Evolutionary conservation across 1,140 invertebrate species (phyloP).

Genomic region (Bombus waltoni): DNA sequence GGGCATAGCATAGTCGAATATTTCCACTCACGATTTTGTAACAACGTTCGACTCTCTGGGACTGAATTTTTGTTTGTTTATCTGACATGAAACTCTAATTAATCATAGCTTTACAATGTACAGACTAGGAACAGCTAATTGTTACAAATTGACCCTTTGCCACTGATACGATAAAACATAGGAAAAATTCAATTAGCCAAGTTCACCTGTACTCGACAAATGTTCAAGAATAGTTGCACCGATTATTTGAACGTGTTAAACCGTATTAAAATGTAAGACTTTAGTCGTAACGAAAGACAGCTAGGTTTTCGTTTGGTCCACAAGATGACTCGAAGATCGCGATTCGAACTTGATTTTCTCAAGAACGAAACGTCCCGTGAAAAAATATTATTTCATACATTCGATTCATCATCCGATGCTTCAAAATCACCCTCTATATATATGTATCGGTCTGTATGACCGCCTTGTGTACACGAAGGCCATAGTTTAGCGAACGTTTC

Average conservation of each 20-base stretch:
- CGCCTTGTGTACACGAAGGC: slow-evolving; percentile 1
- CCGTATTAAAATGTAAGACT: too few relatives aligned
- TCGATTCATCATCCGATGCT: too few relatives aligned
- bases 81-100: too few relatives aligned
- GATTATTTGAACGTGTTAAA: too few relatives aligned
- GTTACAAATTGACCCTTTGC: not conserved
- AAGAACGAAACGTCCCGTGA: not conserved
- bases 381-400: not conserved
- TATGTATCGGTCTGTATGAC: not conserved
- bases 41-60: not conserved
- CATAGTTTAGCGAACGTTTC: slow-evolving; percentile 29
- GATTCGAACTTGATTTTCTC: too few relatives aligned
- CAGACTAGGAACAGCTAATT: too few relatives aligned
- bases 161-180: not conserved
- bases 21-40: not conserved
- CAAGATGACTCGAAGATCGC: too few relatives aligned
- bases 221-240: too few relatives aligned
- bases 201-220: not conserved
- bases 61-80: too few relatives aligned
- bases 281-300: too few relatives aligned
- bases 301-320: too few relatives aligned
- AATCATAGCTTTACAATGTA: too few relatives aligned
- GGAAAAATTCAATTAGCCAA: not conserved
- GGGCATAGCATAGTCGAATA: not conserved
- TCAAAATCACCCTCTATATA: not conserved